These are phyloP conservation scores for Trichomalopsis sarcophagae DNA, from an alignment of 1,140 invertebrate species.

Conservation along the genomic window DNA sequence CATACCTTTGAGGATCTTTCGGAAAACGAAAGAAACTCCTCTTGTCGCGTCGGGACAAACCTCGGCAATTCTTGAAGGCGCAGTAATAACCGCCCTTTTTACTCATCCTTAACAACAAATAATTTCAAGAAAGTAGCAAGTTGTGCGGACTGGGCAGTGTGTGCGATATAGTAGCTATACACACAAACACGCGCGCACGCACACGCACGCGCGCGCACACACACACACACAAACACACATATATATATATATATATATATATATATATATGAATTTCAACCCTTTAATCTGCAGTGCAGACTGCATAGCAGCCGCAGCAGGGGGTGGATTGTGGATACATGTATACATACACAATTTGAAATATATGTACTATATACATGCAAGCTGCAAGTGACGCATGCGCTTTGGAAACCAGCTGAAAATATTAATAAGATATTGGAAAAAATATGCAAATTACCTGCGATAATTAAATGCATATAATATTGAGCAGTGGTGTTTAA, in stretches of 20 bases:
- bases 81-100: conserved; percentile 52
- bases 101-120: conserved; percentile 32
- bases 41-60: conserved; percentile 49
- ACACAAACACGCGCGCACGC: too few relatives aligned
- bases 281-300: conserved; percentile 40
- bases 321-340: neutral
- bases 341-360: too few relatives aligned
- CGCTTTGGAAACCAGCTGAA: neutral
- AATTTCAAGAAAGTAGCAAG: neutral
- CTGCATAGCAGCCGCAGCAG: conserved; percentile 9
- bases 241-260: too few relatives aligned
- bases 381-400: neutral
- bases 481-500: too few relatives aligned
- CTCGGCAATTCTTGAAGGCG: conserved; percentile 49
- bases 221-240: too few relatives aligned
- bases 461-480: too few relatives aligned
- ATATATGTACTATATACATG: too few relatives aligned
- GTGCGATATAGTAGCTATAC: conserved; percentile 1
- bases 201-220: too few relatives aligned
- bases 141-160: neutral
- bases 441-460: too few relatives aligned
- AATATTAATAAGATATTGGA: too few relatives aligned
- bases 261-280: neutral
- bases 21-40: conserved; percentile 51
- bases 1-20: conserved; percentile 48